Base-by-base conservation (phyloP, 2,888 invertebrate genomes). In the Amblyteles armatorius region DNA sequence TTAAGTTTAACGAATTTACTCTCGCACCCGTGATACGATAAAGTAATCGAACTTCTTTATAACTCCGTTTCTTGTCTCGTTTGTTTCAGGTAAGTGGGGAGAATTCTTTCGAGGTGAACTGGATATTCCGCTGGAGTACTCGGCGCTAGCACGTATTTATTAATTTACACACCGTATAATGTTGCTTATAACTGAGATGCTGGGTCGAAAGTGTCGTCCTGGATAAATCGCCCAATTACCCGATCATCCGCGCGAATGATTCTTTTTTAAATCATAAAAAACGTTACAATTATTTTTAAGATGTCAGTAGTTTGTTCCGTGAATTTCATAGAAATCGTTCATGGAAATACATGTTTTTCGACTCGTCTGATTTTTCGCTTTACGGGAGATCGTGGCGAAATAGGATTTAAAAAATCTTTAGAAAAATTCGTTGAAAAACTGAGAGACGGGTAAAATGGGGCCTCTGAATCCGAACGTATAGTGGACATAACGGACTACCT, bases 61-160 rank as follows among this genome's bases (percentile, higher is more conserved):
- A 78, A 71, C 73, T 74, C 78, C 68, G 50, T 69, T 76, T 82
- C 48, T 44, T 80, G 44, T 83, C 74, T 88, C 84, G 84, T 86
- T 79, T 88, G 88, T 90, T 89, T 85, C 85, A 88, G 88, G 89
- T 90, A 89, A 89, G 88, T 88, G 84, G 77, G 68, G 67, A 50
- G 73, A 73, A 73, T 87, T 79, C 83, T 60, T 52, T 71, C 71
- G 69, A 63, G 71, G 29, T n/a, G 52, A 50, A 67, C 67, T 67
- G 77, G 77, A 55, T 40, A 52, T 57, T 50, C 67, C 48, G 26
- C n/a, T n/a, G 60, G 29, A 83, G 19, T 40, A 1, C 60, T 44
- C 19, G 44, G 55, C 48, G 33, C 36, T 63, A 36, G 11, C 50
- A 72, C 71, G 67, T 80, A 74, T 77, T 60, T 57, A 68, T 73